Base-by-base conservation (phyloP, 1,140 invertebrate species). In the Drosophila rhopaloa region DNA sequence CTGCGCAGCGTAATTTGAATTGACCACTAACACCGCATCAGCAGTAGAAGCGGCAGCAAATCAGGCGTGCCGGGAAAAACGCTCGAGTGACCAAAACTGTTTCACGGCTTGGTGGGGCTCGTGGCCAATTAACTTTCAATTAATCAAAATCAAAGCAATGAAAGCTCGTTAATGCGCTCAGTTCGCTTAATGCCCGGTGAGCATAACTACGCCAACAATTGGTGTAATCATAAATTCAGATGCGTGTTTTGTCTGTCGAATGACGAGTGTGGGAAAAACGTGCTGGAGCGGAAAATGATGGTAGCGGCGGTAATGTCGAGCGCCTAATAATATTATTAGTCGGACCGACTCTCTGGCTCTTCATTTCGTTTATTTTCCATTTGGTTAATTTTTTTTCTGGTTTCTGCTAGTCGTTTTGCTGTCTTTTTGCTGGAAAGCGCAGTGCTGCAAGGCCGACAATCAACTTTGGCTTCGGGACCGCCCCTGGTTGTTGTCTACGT, bases 81-180 rank as follows among this genome's bases (percentile, higher is more conserved):
- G 67, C 57, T 68, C 48, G 62, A 68, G 82, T 43, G 70, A 68
- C 54, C 63, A 70, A 62, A 76, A 81, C 65, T 50, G 59, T 76
- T 79, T 71, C 71, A 54, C 71, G 35, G 71, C 50, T 57, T 62
- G 55, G 62, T 41, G 50, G 56, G 32, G 68, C 63, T 72, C 71
- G 60, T 71, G 82, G 63, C 58, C 77, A 83, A 86, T 88, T 86
- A 88, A 77, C 67, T 88, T 88, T 83, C 76, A 88, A 88, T 88
- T 88, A 86, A 86, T 86, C 72, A 86, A 83, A 68, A 73, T 86
- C 72, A 86, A 83, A 70, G 48, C 62, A 81, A 70, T 68, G 67
- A 72, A 73, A 56, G 57, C 66, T 53, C 62, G 51, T 51, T 44
- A 46, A 60, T 55, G 38, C 81, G 74, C 46, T 74, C 72, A 62